Percentiles rank a stretch among this genome's conserved stretches.
Conservation (phyloP, 2,797 vertebrate genomes). For the Ctenopoma multispine region DNA sequence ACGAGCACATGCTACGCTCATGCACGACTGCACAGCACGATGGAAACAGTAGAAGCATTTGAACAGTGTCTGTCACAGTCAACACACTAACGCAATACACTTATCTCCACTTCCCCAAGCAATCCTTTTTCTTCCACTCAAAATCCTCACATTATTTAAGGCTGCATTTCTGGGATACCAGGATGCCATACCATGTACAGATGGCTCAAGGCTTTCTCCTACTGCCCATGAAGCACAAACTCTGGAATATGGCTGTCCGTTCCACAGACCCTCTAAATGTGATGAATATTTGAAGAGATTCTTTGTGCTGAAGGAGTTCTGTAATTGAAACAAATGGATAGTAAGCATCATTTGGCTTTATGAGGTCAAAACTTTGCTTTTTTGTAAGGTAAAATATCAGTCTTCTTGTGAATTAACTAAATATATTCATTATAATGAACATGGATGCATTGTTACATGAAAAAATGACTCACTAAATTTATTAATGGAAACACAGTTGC, state of each 20-base stretch:
- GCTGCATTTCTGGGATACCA: constrained; percentile 14
- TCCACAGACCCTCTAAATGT: background rate
- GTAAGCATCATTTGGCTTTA: background rate
- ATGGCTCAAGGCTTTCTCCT: constrained; percentile 6
- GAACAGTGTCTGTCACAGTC: constrained; percentile 1
- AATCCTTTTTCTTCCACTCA: background rate
- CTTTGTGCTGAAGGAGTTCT: background rate
- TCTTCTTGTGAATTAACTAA: background rate
- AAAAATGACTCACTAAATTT: no score
- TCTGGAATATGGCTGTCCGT: background rate
- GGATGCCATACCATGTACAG: background rate
- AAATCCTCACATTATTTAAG: constrained; percentile 25
- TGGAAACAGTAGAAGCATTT: background rate
- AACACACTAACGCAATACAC: background rate
- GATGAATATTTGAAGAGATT: background rate
- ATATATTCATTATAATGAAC: no score
- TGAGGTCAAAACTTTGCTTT: background rate
- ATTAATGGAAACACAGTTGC: no score
- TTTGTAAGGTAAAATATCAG: background rate
- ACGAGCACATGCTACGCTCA: constrained; percentile 8
- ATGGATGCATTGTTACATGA: no score
- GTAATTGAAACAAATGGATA: background rate
- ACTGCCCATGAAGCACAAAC: background rate
- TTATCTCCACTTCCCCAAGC: background rate
- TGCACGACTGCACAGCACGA: background rate